These are phyloP conservation scores for Chloroclysta siterata DNA, from an alignment of 2,888 invertebrate genomes.

Conservation along the genomic window DNA sequence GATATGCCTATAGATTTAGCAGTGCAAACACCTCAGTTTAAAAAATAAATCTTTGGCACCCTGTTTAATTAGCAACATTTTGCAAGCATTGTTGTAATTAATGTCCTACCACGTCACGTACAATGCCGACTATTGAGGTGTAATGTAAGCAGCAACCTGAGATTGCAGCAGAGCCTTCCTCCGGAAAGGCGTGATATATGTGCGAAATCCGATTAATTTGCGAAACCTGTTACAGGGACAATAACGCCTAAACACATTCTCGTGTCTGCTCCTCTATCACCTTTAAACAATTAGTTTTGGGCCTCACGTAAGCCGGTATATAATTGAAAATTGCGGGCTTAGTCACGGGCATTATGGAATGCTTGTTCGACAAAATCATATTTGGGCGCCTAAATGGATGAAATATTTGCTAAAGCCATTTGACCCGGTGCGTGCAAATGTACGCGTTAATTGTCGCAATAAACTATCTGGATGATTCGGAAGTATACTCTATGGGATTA, in stretches of 20 bases:
- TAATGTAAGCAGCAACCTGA: conserved; percentile 46
- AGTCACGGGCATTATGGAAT: conserved; percentile 17
- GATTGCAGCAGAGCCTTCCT: conserved; percentile 49
- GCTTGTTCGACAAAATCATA: conserved; percentile 24
- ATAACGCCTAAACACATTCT: conserved; percentile 70
- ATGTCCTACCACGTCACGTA: conserved; percentile 25
- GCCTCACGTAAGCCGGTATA: conserved; percentile 46
- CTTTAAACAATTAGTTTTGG: conserved; percentile 57
- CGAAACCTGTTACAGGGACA: conserved; percentile 68
- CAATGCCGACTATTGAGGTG: conserved; percentile 45
- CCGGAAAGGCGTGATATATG: conserved; percentile 64
- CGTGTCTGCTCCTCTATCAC: conserved; percentile 56
- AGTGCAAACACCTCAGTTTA: no score
- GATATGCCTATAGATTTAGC: no score
- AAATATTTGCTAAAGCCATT: conserved; percentile 27
- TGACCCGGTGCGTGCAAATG: conserved; percentile 14
- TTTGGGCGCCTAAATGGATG: conserved; percentile 18
- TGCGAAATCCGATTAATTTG: conserved; percentile 74
- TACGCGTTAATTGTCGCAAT: conserved; percentile 11
- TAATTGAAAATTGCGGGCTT: conserved; percentile 54
- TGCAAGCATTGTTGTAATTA: conserved; percentile 31
- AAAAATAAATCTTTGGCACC: not conserved
- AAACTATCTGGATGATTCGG: not conserved
- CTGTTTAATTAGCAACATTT: conserved; percentile 26
- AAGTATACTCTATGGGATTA: not conserved